Evolutionary conservation across 2,797 vertebrate genomes (phyloP).

Genomic region (Euphonia xanthogaster): DNA sequence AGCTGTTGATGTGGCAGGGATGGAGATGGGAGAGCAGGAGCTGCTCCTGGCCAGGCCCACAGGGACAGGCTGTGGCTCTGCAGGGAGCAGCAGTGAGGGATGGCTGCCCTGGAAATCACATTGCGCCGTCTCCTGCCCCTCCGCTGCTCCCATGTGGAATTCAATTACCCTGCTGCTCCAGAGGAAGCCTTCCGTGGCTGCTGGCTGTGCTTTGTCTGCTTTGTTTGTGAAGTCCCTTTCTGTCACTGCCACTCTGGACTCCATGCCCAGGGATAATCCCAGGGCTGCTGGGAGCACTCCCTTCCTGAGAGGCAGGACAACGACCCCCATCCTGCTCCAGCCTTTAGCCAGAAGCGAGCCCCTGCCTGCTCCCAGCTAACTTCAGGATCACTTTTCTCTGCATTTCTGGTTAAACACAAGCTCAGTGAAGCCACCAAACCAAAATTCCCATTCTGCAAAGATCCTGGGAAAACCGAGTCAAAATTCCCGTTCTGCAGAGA

Average conservation of each 20-base stretch:
- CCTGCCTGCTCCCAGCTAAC: background rate
- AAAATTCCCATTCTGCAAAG: background rate
- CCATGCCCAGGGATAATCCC: background rate
- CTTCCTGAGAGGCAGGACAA: background rate
- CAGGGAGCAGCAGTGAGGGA: background rate
- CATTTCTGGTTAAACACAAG: background rate
- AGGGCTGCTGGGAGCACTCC: background rate
- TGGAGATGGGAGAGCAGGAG: background rate
- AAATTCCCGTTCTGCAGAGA: background rate
- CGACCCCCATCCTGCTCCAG: fast-evolving
- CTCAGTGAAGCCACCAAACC: fast-evolving
- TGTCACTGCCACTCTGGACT: background rate
- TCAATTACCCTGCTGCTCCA: background rate
- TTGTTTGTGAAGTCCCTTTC: background rate
- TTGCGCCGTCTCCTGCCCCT: background rate
- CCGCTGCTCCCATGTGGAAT: background rate
- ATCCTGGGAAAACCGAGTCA: background rate
- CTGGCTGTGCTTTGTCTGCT: background rate
- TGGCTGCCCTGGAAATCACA: background rate
- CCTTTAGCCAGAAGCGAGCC: background rate
- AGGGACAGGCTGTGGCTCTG: background rate
- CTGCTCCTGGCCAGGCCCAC: background rate
- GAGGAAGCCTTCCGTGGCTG: background rate
- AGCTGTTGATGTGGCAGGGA: background rate
- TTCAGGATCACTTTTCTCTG: background rate